Evolutionary conservation across 2,888 invertebrate species (phyloP), one percentile per base, ranked within the genome.

Genomic region (Cephus pygmeus): DNA sequence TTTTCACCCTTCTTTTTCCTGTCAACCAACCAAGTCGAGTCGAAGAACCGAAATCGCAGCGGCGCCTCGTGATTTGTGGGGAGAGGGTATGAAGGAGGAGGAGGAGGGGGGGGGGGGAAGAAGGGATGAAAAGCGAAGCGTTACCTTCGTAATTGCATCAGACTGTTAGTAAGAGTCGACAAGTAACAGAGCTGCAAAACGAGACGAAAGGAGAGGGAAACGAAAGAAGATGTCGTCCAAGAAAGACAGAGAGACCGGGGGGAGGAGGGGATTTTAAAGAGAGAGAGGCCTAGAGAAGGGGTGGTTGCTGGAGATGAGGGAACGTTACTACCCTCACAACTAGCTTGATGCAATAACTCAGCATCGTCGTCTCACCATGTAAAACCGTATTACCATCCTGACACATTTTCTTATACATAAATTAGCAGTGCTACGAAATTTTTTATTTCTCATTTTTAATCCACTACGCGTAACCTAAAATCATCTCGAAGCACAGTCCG

Each of bases 271-370:
- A 3, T 12, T 35, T 12, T 35, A 35, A 9, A 9, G 23, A 9
- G 56, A 2, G 9, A 0, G 4, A 4, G 1, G 9, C 0, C 23
- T 1, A 23, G 23, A 0, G 15, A 1, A 4, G 15, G 6, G 40
- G 0, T 1, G 56, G 56, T 9, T 56, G 9, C 1, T 0, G 56
- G 2, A 56, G 56, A 56, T 0, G 56, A 56, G 9, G 56, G 56
- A 56, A 56, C 9, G 23, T 23, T 56, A 56, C 23, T 56, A 56
- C 23, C 56, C 56, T 56, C 23, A 23, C 23, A 56, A 56, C 23
- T 34, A 31, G 71, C 34, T 23, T 71, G 2, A 71, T 34, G 71
- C 71, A 34, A 71, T 71, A 31, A 71, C 71, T 71, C 71, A 34
- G 34, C 71, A 34, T 34, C 34, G 71, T 31, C 31, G 31, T 71